Evolutionary conservation across 2,797 vertebrate species (phyloP), one percentile per base, ranked within the genome.

Genomic region (Acanthurus lineatus): DNA sequence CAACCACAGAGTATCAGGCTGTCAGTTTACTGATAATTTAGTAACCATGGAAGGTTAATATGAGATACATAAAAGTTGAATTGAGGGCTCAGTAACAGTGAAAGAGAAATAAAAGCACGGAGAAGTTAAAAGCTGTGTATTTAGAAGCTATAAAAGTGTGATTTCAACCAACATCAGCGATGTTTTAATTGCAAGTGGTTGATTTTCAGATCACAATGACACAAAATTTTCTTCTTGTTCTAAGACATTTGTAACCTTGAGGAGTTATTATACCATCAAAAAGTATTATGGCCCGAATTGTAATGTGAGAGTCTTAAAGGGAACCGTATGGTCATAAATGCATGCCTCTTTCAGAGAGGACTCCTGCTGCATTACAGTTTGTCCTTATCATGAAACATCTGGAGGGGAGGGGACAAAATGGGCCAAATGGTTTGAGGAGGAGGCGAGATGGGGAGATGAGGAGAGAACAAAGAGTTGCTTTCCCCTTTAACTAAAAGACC

Each of bases 61-160:
- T 12, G 56, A 19, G 58, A 67, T 71, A 52, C 9, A 44, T 73
- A 28, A 15, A 64, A 44, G 40, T n/a, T 62, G 10, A n/a, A 14
- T 3, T 42, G 58, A 54, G 57, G 58, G 73, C 72, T 79, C 38
- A 40, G 51, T 14, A 73, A 28, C 72, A 45, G 49, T 42, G 38
- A 4, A 52, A 25, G 22, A 25, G 25, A 25, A 25, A 25, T 20
- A 25, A 70, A 89, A 89, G 85, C 85, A 86, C 75, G 89, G 67
- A 69, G 52, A 74, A 58, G 76, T 73, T 69, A 28, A 58, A 44
- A 47, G 16, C 48, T 51, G 64, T 68, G 40, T 66, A 69, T 60
- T 12, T 22, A 25, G 0, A 16, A 47, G 32, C 16, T 19, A 48
- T 59, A 2, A 40, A 72, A 73, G 19, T 57, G 35, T 45, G 59